Base-by-base conservation (phyloP, 2,888 invertebrate genomes). In the Acanthosepion esculentum region DNA sequence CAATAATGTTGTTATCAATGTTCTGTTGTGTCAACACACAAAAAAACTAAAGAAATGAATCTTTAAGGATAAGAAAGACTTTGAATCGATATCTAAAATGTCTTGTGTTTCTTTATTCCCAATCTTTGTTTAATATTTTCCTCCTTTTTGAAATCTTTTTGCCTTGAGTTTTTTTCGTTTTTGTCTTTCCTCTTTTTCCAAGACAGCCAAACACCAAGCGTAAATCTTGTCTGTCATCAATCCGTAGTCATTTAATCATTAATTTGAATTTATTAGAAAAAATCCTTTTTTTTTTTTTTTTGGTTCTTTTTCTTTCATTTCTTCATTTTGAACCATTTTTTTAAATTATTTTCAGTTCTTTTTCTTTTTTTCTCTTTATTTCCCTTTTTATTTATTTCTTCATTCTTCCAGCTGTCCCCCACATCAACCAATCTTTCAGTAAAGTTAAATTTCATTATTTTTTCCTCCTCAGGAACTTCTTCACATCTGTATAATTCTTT, bases 1-100 rank as follows among this genome's bases (percentile, higher is more conserved):
- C 78, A 78, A 78, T 78, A 78, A 78, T 78, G 78, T 78, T 78
- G 78, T 78, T 78, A 78, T 78, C n/a, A 78, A 78, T 78, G 78
- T 78, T 78, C n/a, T 78, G 78, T 78, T 78, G 78, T 78, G 78
- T 78, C 78, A 78, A 78, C 78, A 78, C 78, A 33, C 23, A 59
- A 20, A 59, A 59, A 78, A 78, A 78, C n/a, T n/a, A 33, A 78
- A 78, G 15, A n/a, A 78, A 78, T 7, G 15, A 78, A 33, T 59
- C n/a, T n/a, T 33, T n/a, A 78, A 78, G n/a, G n/a, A 78, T 78
- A 78, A 78, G 78, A 78, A 78, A 78, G n/a, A 78, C 78, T 78
- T 78, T 78, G 15, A 78, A 78, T 78, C 78, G 78, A 78, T 78
- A n/a, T 15, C 33, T 10, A 78, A n/a, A n/a, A 33, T 78, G 78